A percentile compares a stretch with the other conserved stretches of the same genome.
phyloP scores from a whole-genome alignment of 2,888 invertebrate genomes.

The Agriopis leucophaearia region DNA sequence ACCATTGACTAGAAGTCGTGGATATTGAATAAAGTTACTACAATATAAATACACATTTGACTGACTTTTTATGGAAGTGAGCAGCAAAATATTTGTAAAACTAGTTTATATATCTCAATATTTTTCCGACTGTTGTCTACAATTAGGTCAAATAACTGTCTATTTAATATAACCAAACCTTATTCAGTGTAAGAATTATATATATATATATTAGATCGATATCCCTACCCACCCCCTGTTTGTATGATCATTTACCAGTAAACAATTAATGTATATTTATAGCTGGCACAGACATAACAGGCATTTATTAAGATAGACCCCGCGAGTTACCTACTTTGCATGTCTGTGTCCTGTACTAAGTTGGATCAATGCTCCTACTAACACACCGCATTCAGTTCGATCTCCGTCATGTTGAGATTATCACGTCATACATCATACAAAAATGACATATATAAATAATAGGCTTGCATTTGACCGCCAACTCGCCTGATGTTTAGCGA shows the following conservation, averaged over 20 bases:
- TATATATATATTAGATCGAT: background rate
- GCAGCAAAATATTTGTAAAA: background rate
- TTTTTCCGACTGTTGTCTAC: constrained; percentile 2
- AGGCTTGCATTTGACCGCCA: no score
- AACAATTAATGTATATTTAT: no score
- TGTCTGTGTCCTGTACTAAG: no score
- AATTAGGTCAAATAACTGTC: constrained; percentile 11
- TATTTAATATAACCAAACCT: background rate
- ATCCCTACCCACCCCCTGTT: background rate
- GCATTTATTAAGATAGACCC: no score
- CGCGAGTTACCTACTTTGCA: no score
- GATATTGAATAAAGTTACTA: background rate
- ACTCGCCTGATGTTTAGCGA: no score
- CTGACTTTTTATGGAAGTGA: constrained; percentile 7
- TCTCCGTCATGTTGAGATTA: no score
- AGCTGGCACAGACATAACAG: no score
- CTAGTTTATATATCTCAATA: background rate
- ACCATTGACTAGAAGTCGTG: background rate
- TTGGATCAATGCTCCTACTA: no score
- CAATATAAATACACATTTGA: background rate
- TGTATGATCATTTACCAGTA: background rate
- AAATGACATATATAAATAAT: no score
- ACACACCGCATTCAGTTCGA: no score
- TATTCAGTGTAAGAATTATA: background rate
- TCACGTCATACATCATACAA: no score